Conservation (phyloP, 2,888 invertebrate genomes). For the Tromatobia lineatoria region DNA sequence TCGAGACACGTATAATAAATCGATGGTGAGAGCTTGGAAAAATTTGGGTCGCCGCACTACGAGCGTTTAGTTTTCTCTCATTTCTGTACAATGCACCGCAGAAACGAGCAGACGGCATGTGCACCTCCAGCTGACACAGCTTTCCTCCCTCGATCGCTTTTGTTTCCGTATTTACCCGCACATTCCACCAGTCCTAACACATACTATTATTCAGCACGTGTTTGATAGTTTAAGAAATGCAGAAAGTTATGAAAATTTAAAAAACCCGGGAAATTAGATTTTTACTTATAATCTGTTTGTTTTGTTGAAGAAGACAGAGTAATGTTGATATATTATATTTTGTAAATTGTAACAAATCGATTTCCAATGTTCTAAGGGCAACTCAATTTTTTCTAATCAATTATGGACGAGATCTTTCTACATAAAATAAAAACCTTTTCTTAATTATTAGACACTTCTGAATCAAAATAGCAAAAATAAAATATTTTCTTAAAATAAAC, state of each 20-base stretch:
- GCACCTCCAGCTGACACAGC: constrained; percentile 14
- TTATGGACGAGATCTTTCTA: too few relatives aligned
- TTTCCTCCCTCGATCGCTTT: constrained; percentile 22
- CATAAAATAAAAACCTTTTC: too few relatives aligned
- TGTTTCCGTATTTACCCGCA: constrained; percentile 15
- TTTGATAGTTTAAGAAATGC: not conserved
- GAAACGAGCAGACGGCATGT: constrained; percentile 14
- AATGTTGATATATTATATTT: not conserved
- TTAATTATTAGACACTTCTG: too few relatives aligned
- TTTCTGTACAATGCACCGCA: constrained; percentile 49
- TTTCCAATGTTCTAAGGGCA: not conserved
- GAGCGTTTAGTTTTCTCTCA: constrained; percentile 47
- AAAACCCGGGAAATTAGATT: not conserved
- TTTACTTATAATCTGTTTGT: not conserved
- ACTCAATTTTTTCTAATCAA: too few relatives aligned
- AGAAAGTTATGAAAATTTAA: not conserved
- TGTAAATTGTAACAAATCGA: not conserved
- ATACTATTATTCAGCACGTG: not conserved
- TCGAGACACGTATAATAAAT: constrained; percentile 62
- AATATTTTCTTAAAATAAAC: too few relatives aligned
- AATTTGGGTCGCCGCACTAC: constrained; percentile 60
- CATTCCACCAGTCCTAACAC: not conserved
- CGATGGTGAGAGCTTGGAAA: constrained; percentile 53
- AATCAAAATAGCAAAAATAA: too few relatives aligned
- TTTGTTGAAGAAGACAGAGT: not conserved